Evolutionary conservation across 2,113 vertebrate species (phyloP), one percentile per base, ranked within the genome.

Genomic region (Ictalurus furcatus): DNA sequence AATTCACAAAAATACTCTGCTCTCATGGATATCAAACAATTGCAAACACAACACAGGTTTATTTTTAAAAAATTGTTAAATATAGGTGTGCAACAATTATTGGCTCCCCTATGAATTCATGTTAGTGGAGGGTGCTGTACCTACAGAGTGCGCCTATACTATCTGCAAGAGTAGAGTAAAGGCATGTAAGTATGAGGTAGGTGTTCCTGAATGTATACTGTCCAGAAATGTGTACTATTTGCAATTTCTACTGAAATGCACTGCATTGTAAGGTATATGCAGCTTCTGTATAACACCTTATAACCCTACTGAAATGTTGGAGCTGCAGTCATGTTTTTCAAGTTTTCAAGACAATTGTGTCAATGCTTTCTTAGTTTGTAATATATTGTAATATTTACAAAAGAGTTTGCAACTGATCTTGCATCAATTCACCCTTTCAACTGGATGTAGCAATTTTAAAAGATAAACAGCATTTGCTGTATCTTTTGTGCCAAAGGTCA

Each of bases 401-500:
- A 25, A 8, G 6, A 56, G 58, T 61, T 21, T 61, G 65, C 11
- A 69, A 30, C 7, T 74, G 8, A 74, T 78, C 13, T 78, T 73
- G 17, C 71, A 74, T 73, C 16, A 37, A n/a, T 74, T 23, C 9
- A 48, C 44, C 0, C 1, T 6, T 48, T 13, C 28, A 2, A 48
- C 23, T 14, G 11, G 3, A 78, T 28, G 44, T 28, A 4, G 12
- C 71, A 12, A 21, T 40, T 73, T 3, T 44, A 59, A 86, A 30
- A 21, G 13, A n/a, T n/a, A 52, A 28, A 6, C 63, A 52, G 5
- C 40, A 80, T 87, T 21, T 63, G n/a, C 48, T 56, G 12, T 7
- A 37, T 79, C 28, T 23, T 84, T 59, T 81, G 74, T 81, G 90
- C 84, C 65, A 90, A 94, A 90, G 96, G 91, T 91, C 2, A 91